A percentile compares a stretch with the other conserved stretches of the same genome.
phyloP scores from a whole-genome alignment of 2,797 vertebrate species.

The Molossus alvarezi region DNA sequence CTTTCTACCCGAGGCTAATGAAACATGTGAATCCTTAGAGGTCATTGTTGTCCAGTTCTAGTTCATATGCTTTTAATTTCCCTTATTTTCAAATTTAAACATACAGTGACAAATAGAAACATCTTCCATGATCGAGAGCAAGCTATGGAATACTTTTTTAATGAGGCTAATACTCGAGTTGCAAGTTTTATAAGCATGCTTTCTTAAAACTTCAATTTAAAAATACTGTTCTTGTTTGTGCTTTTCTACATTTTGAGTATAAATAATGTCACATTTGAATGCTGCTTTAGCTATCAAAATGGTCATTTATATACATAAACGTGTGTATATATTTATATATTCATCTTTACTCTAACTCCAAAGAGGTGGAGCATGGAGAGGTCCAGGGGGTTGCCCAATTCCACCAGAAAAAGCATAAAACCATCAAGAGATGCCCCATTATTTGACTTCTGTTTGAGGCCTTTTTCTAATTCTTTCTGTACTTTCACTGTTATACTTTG shows the following conservation, averaged over 20 bases:
- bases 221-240: not conserved
- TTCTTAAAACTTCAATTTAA: conserved; percentile 38
- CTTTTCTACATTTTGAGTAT: not conserved
- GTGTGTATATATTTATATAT: not conserved
- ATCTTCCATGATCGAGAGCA: not conserved
- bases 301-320: no score
- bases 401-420: not conserved
- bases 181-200: not conserved
- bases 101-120: not conserved
- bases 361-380: not conserved
- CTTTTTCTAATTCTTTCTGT: not conserved
- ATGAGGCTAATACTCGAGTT: not conserved
- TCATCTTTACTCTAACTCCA: not conserved
- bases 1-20: not conserved
- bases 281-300: not conserved
- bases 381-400: no score
- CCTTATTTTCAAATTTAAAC: conserved; percentile 32
- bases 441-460: not conserved
- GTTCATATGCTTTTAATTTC: not conserved
- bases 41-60: not conserved
- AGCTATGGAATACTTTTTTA: not conserved
- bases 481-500: not conserved
- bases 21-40: not conserved
- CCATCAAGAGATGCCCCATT: not conserved
- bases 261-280: not conserved